phyloP scores from a whole-genome alignment of 2,888 invertebrate genomes.

The Ephialtes manifestator region DNA sequence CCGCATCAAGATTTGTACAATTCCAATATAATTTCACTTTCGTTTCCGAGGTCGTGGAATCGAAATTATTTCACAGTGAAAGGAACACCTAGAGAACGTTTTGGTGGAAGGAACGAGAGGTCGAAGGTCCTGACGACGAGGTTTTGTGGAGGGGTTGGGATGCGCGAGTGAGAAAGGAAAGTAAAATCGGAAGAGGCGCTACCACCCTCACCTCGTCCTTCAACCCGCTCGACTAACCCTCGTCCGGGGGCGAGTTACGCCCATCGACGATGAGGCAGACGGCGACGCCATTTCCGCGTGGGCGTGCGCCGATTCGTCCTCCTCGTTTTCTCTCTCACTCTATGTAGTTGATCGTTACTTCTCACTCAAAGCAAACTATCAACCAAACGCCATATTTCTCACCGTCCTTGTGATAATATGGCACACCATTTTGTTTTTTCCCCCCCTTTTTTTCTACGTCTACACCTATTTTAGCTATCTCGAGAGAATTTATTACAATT shows the following conservation, averaged over 20 bases:
- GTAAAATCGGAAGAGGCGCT: conserved; percentile 57
- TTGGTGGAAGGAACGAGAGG: conserved; percentile 31
- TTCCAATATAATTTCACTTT: conserved; percentile 46
- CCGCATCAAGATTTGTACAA: not conserved
- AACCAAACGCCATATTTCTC: conserved; percentile 25
- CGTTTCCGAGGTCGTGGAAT: conserved; percentile 68
- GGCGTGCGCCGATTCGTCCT: conserved; percentile 76
- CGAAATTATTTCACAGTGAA: conserved; percentile 44
- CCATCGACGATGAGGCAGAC: conserved; percentile 74
- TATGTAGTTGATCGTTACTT: conserved; percentile 29
- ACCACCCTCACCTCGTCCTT: conserved; percentile 44
- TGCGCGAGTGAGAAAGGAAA: conserved; percentile 47
- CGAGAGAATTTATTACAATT: too few relatives aligned
- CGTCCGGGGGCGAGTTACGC: conserved; percentile 64
- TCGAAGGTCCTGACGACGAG: conserved; percentile 32
- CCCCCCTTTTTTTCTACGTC: not conserved
- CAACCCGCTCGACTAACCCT: conserved; percentile 60
- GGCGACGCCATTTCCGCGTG: conserved; percentile 84
- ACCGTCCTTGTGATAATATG: not conserved
- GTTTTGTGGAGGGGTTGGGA: conserved; percentile 10
- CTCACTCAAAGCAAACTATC: conserved; percentile 24
- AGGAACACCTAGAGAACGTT: conserved; percentile 5
- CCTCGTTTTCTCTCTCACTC: conserved; percentile 39
- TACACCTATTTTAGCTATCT: too few relatives aligned
- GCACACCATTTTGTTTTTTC: not conserved